phyloP scores from a whole-genome alignment of 2,113 vertebrate species.

The Agelaius tricolor region DNA sequence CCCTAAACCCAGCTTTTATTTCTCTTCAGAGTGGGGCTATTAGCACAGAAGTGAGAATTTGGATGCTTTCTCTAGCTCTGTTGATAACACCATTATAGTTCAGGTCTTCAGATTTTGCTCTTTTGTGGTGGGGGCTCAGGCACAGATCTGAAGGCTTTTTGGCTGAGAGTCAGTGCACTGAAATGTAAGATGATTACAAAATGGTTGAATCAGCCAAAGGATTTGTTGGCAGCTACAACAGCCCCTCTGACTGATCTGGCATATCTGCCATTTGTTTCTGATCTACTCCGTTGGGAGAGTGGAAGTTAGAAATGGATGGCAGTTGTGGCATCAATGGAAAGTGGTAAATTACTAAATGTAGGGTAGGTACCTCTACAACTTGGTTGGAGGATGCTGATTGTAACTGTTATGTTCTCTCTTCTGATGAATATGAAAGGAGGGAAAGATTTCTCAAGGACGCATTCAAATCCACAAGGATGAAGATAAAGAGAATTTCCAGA shows the following conservation, averaged over 20 bases:
- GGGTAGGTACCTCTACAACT: background rate
- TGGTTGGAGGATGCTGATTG: background rate
- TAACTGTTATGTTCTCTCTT: background rate
- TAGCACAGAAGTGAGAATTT: conserved; percentile 3
- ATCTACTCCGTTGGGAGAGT: background rate
- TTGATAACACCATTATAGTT: background rate
- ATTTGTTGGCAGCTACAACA: conserved; percentile 36
- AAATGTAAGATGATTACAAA: conserved; percentile 42
- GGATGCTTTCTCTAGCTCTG: background rate
- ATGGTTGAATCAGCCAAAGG: conserved; percentile 35
- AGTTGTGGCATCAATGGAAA: background rate
- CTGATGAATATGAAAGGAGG: background rate
- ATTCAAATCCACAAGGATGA: background rate
- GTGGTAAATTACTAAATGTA: background rate
- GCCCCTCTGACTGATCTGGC: conserved; percentile 11
- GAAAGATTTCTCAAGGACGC: background rate
- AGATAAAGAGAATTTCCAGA: background rate
- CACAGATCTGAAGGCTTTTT: background rate
- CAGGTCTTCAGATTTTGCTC: conserved; percentile 12
- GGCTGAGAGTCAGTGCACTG: background rate
- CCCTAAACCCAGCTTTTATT: background rate
- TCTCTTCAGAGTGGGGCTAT: background rate
- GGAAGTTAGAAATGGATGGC: background rate
- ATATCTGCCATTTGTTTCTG: background rate
- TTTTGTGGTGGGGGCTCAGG: background rate